phyloP scores from a whole-genome alignment of 1,140 invertebrate genomes.

The Drosophila lowei region DNA sequence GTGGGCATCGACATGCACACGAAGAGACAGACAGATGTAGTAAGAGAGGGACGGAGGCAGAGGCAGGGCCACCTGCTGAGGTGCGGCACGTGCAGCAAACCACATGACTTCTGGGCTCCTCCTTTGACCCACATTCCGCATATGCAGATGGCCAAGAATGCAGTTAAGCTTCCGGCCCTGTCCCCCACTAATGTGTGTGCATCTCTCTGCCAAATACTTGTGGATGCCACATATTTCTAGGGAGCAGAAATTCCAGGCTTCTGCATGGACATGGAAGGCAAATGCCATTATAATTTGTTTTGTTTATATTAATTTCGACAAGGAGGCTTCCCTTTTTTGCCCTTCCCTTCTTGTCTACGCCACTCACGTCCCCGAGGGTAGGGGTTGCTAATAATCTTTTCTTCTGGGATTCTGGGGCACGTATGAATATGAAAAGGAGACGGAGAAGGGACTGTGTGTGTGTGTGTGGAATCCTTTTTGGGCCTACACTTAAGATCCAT shows the following conservation, averaged over 20 bases:
- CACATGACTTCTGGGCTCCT: constrained; percentile 35
- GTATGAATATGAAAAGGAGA: constrained; percentile 48
- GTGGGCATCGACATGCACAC: constrained; percentile 35
- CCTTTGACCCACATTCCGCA: constrained; percentile 53
- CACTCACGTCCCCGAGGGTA: constrained; percentile 31
- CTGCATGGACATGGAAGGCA: background rate
- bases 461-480: constrained; percentile 32
- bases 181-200: constrained; percentile 30
- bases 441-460: background rate
- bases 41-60: background rate
- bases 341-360: constrained; percentile 7
- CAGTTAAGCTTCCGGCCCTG: constrained; percentile 10
- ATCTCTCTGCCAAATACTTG: constrained; percentile 32
- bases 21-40: background rate
- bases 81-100: constrained; percentile 53
- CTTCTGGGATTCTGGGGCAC: constrained; percentile 21
- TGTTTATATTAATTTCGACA: constrained; percentile 42
- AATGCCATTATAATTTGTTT: constrained; percentile 51
- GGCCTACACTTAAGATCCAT: constrained; percentile 64
- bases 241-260: constrained; percentile 28
- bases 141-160: constrained; percentile 53
- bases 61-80: constrained; percentile 31
- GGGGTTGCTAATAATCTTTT: constrained; percentile 40
- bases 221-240: constrained; percentile 30
- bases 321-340: too few species aligned